phyloP scores from a whole-genome alignment of 2,888 invertebrate genomes.

The Sinodicranocentrus sp. region DNA sequence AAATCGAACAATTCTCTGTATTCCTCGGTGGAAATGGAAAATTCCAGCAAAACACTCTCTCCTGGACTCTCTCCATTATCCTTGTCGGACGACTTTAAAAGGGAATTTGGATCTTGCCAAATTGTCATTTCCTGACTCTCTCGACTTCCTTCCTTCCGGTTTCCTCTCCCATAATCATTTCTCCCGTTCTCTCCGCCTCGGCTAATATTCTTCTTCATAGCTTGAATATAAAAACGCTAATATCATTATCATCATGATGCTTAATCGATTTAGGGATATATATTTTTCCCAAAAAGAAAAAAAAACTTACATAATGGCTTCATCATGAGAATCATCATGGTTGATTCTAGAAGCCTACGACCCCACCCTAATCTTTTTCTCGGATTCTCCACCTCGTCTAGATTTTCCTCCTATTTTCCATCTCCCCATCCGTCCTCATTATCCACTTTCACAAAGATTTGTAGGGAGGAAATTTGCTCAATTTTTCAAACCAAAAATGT shows the following conservation, averaged over 20 bases:
- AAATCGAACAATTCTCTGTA: no score
- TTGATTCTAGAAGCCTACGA: slow-evolving; percentile 71
- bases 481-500: slow-evolving; percentile 14
- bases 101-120: slow-evolving; percentile 76
- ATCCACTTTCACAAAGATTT: background rate
- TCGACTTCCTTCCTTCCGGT: slow-evolving; percentile 77
- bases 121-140: slow-evolving; percentile 77
- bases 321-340: slow-evolving; percentile 75
- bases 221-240: slow-evolving; percentile 10
- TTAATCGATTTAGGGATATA: slow-evolving; percentile 57
- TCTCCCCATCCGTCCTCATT: background rate
- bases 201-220: background rate
- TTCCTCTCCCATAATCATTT: slow-evolving; percentile 65
- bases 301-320: slow-evolving; percentile 76
- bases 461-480: slow-evolving; percentile 11
- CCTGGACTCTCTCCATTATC: background rate
- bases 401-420: slow-evolving; percentile 40
- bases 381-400: slow-evolving; percentile 4
- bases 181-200: background rate
- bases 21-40: background rate
- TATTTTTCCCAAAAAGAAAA: slow-evolving; percentile 74
- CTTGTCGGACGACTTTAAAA: slow-evolving; percentile 62
- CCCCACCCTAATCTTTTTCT: slow-evolving; percentile 59
- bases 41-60: background rate
- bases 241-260: slow-evolving; percentile 64